These are phyloP conservation scores for Myrmecobius fasciatus DNA, from an alignment of 2,113 vertebrate genomes.

Conservation along the genomic window DNA sequence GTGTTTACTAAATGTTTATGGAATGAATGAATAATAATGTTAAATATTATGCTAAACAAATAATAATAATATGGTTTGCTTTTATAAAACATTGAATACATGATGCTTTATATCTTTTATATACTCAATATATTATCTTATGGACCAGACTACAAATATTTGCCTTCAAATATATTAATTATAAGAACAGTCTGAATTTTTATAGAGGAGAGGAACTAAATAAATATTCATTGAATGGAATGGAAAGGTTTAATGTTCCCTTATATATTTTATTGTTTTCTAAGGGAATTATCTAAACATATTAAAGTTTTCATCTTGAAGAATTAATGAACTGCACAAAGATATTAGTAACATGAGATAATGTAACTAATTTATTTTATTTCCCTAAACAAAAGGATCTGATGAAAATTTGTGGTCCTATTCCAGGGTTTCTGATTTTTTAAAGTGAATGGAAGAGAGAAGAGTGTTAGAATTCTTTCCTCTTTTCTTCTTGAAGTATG, in stretches of 20 bases:
- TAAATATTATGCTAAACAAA: not conserved
- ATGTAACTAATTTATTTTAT: not conserved
- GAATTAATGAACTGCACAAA: not conserved
- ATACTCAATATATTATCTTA: not conserved
- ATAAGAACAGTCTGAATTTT: not conserved
- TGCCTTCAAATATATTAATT: not conserved
- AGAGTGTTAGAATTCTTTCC: not conserved
- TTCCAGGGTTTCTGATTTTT: not conserved
- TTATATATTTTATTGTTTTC: not conserved
- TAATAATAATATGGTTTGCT: not conserved
- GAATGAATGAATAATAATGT: not conserved
- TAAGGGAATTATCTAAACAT: not conserved
- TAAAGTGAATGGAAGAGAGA: not conserved
- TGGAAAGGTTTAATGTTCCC: not conserved
- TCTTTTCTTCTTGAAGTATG: not conserved
- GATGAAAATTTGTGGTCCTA: constrained; percentile 18
- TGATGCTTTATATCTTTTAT: not conserved
- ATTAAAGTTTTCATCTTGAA: not conserved
- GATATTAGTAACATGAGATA: not conserved
- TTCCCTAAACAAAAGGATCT: not conserved
- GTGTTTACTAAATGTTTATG: not conserved
- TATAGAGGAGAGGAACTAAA: not conserved
- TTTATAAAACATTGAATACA: not conserved
- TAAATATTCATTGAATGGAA: not conserved
- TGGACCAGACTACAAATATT: not conserved